phyloP scores from a whole-genome alignment of 1,140 invertebrate genomes.

The Procambarus clarkii region DNA sequence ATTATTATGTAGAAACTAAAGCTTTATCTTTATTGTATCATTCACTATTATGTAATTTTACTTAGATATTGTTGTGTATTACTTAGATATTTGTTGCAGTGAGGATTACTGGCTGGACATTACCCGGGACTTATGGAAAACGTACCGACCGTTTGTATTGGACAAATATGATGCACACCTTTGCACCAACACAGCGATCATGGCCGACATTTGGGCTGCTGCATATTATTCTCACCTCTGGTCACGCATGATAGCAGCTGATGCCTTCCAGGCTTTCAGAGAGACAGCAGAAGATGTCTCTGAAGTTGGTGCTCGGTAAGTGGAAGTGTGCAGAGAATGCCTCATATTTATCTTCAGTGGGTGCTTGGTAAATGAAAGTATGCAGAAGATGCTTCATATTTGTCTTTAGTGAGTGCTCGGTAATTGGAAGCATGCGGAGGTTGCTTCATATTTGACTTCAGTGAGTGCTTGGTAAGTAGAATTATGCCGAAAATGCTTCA shows the following conservation, averaged over 20 bases:
- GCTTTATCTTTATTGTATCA: not conserved
- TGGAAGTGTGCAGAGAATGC: not conserved
- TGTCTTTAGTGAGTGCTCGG: no score
- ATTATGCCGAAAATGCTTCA: no score
- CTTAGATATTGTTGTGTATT: not conserved
- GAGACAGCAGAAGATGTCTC: conserved; percentile 78
- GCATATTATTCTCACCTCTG: conserved; percentile 79
- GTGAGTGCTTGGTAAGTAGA: no score
- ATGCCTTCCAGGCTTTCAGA: conserved; percentile 89
- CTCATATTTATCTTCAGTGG: no score
- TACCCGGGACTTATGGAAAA: conserved; percentile 85
- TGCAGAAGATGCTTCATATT: no score
- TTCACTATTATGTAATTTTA: not conserved
- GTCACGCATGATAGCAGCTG: conserved; percentile 92
- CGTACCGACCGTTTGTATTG: conserved; percentile 84
- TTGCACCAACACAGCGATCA: conserved; percentile 83
- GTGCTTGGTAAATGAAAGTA: no score
- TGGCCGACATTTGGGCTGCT: conserved; percentile 75
- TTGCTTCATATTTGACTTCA: no score
- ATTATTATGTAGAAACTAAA: no score
- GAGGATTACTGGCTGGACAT: conserved; percentile 86
- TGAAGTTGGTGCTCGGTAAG: conserved; percentile 58
- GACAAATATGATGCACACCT: conserved; percentile 87
- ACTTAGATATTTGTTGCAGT: conserved; percentile 9
- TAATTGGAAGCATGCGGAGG: no score